A percentile compares a stretch with the other conserved stretches of the same genome.
Conservation (phyloP, 2,113 vertebrate species). For the Lanius ludovicianus region DNA sequence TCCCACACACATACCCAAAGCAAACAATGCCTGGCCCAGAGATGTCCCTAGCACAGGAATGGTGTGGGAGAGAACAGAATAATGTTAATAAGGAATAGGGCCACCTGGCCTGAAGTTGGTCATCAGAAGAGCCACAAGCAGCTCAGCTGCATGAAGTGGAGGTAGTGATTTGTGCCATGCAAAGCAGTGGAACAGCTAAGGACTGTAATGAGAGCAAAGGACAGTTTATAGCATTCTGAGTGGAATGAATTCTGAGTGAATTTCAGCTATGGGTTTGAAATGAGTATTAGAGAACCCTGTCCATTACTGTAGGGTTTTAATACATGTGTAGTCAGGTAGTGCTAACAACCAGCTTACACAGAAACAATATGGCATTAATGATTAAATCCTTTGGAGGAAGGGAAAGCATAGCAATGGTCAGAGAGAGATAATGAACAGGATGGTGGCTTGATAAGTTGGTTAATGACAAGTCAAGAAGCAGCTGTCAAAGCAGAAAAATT, state of each 20-base stretch:
- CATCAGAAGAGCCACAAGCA: background rate
- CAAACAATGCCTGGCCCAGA: background rate
- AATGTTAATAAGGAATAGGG: background rate
- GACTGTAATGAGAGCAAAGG: background rate
- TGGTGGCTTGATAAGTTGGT: rapidly evolving
- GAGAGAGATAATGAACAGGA: background rate
- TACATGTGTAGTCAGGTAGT: rapidly evolving
- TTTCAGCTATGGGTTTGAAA: background rate
- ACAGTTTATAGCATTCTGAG: background rate
- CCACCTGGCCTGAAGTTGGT: background rate
- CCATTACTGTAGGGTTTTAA: background rate
- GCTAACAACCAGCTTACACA: background rate
- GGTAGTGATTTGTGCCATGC: background rate
- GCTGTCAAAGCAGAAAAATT: background rate
- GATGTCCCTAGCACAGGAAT: background rate
- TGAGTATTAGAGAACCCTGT: background rate
- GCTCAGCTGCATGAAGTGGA: background rate
- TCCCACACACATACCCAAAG: background rate
- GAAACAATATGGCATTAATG: background rate
- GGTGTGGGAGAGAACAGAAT: background rate
- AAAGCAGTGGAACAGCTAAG: background rate
- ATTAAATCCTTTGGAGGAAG: background rate
- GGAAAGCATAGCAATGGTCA: background rate
- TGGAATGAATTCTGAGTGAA: background rate
- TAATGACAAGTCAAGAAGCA: background rate